Base-by-base conservation (phyloP, 2,113 vertebrate genomes). In the Dendropsophus ebraccatus region DNA sequence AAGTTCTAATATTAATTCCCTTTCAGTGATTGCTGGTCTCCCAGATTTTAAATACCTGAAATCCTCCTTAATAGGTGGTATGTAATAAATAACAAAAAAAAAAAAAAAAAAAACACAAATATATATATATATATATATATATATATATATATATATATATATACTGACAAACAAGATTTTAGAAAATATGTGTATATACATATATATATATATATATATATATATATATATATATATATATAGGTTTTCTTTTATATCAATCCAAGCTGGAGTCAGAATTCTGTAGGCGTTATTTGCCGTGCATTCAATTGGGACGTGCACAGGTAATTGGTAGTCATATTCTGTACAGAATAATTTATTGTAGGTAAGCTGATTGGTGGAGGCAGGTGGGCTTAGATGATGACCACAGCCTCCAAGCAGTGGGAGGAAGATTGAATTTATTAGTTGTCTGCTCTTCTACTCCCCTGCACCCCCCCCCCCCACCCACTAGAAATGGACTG, bases 401-500 rank as follows among this genome's bases (percentile, higher is more conserved):
- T 70, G 67, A 41, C 67, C 67, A 41, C 8, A 70, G 67, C 67
- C 67, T 41, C 35, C 67, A 12, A 70, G 67, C 67, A 70, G 10
- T 70, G 41, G 67, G 67, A 70, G 67, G 67, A 70, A 70, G 35
- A 70, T 41, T 70, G 67, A 70, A 70, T 70, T 70, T 70, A 70
- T 70, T 70, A 70, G 41, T 37, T 37, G 65, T 21, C 65, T 35
- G 65, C 8, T 37, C 30, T 35, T 65, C 65, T 19, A 37, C 65
- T 69, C 65, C 67, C 67, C 35, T 35, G 19, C 67, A 35, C 67
- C 67, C 19, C 67, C 67, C 12, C 32, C 62, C 65, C 65, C 41
- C 8, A 3, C 41, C 35, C 1, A 41, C 35, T 70, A 70, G 37
- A 41, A 41, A 41, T 70, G 67, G 67, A 23, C 67, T 41, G 67